Percentiles rank a stretch among this genome's conserved stretches.
Conservation (phyloP, 2,888 invertebrate genomes). For the Criorhina ranunculi region DNA sequence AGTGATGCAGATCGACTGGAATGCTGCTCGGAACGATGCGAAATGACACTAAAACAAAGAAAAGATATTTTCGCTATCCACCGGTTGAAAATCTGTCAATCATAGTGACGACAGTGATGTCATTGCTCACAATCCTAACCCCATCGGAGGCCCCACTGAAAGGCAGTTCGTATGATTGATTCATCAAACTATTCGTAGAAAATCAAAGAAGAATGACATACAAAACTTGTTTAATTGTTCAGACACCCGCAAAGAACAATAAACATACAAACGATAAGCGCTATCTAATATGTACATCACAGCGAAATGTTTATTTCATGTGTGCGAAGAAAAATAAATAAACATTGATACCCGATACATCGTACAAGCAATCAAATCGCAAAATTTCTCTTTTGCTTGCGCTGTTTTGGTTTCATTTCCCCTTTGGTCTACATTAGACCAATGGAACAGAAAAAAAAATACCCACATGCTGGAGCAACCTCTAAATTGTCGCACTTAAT, state of each 20-base stretch:
- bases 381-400: constrained; percentile 23
- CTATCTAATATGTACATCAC: not conserved
- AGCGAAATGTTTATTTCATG: constrained; percentile 20
- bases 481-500: constrained; percentile 57
- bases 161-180: not conserved
- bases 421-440: not conserved
- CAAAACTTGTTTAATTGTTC: constrained; percentile 6
- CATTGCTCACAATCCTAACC: not conserved
- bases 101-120: not conserved
- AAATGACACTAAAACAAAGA: not conserved
- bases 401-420: not conserved
- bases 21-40: not conserved
- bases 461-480: constrained; percentile 35
- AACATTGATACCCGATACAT: constrained; percentile 11
- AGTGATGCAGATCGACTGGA: too few species aligned
- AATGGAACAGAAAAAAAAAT: not conserved
- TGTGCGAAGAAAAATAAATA: constrained; percentile 20
- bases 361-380: constrained; percentile 34
- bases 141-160: not conserved
- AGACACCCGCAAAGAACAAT: not conserved
- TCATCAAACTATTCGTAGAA: not conserved
- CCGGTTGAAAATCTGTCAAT: not conserved
- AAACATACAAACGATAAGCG: constrained; percentile 4
- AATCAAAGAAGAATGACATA: constrained; percentile 2
- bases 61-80: not conserved